Percentiles rank a stretch among this genome's conserved stretches.
These are phyloP conservation scores for Argyrosomus regius DNA, from an alignment of 2,797 vertebrate species.

Conservation along the genomic window DNA sequence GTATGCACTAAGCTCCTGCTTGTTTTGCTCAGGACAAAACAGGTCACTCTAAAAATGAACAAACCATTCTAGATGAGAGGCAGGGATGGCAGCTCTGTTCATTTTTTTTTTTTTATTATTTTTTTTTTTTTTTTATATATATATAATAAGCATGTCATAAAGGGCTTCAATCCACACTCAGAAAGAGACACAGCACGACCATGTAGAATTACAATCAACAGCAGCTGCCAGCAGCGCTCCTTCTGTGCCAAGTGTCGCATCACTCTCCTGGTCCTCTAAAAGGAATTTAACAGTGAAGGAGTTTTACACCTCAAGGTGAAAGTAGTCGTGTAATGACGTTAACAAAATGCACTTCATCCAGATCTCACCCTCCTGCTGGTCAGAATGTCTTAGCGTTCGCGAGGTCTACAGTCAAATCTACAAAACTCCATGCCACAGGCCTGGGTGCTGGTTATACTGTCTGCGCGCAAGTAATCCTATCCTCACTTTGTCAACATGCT, in stretches of 20 bases:
- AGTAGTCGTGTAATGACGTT: slow-evolving; percentile 66
- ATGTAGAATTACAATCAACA: slow-evolving; percentile 78
- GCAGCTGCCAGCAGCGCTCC: slow-evolving; percentile 76
- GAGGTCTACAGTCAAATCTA: slow-evolving; percentile 45
- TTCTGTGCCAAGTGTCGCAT: slow-evolving; percentile 75
- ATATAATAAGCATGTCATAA: slow-evolving; percentile 75
- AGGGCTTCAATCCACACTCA: slow-evolving; percentile 79
- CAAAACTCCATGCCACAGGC: slow-evolving; percentile 45
- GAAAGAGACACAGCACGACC: slow-evolving; percentile 71
- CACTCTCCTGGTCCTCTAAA: slow-evolving; percentile 63
- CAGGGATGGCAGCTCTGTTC: slow-evolving; percentile 78
- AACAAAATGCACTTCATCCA: slow-evolving; percentile 70
- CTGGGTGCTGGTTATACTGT: slow-evolving; percentile 58
- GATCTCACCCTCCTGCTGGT: slow-evolving; percentile 68
- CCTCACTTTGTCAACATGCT: slow-evolving; percentile 72
- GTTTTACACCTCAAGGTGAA: slow-evolving; percentile 75
- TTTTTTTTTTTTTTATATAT: slow-evolving; percentile 1
- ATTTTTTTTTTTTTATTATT: slow-evolving; percentile 22
- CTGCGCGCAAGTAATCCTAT: slow-evolving; percentile 47
- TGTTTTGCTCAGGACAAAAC: slow-evolving; percentile 85
- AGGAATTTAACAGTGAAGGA: slow-evolving; percentile 67
- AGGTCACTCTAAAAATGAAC: slow-evolving; percentile 69
- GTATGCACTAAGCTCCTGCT: slow-evolving; percentile 82
- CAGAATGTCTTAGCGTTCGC: slow-evolving; percentile 57
- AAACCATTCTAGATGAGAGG: slow-evolving; percentile 57